phyloP scores from a whole-genome alignment of 2,888 invertebrate species.

The Rhamnusium bicolor region DNA sequence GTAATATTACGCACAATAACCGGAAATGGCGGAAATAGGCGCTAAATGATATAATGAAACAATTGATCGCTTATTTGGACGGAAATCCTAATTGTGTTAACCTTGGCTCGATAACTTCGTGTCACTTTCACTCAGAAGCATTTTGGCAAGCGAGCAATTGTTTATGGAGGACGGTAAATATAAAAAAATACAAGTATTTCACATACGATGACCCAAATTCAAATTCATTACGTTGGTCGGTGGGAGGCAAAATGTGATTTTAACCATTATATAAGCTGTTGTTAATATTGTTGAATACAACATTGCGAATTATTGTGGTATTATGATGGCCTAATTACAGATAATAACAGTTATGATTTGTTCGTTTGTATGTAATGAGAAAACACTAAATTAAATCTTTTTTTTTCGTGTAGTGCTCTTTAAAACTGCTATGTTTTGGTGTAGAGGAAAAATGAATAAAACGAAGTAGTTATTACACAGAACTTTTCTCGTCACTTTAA shows the following conservation, averaged over 20 bases:
- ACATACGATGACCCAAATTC: constrained; percentile 55
- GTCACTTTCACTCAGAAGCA: constrained; percentile 59
- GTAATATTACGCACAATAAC: constrained; percentile 43
- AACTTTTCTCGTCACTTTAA: too few relatives aligned
- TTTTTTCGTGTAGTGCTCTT: too few relatives aligned
- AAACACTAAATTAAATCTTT: not conserved
- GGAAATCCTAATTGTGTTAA: constrained; percentile 60
- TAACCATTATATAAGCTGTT: constrained; percentile 36
- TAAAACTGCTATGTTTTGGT: too few relatives aligned
- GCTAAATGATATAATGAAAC: constrained; percentile 59
- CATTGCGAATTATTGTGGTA: not conserved
- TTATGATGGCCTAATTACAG: not conserved
- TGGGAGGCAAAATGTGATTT: constrained; percentile 34
- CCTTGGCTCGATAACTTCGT: constrained; percentile 52
- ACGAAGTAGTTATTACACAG: too few relatives aligned
- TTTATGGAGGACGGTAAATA: constrained; percentile 56
- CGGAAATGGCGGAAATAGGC: constrained; percentile 57
- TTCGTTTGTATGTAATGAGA: not conserved
- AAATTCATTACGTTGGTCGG: constrained; percentile 40
- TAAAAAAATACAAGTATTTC: constrained; percentile 54
- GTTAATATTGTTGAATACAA: not conserved
- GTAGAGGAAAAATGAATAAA: too few relatives aligned
- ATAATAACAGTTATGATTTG: not conserved
- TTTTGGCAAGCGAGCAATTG: constrained; percentile 59
- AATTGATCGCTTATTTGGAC: constrained; percentile 59